Conservation (phyloP, 35 echinoderm and acorn worm species). For the Ophioderma brevispina region DNA sequence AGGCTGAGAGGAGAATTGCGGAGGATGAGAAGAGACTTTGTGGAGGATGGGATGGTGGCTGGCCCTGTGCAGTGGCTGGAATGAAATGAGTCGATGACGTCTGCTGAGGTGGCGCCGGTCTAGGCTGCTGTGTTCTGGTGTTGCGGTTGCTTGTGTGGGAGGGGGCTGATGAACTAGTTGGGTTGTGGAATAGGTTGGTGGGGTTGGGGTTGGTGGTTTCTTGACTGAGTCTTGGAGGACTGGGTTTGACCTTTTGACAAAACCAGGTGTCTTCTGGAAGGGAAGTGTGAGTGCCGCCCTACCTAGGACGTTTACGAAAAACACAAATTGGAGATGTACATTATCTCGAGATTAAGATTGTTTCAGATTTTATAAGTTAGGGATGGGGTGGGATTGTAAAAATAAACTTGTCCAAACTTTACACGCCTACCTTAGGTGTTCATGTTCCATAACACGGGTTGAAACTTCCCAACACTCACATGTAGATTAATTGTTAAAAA, state of each 20-base stretch:
- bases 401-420: too few relatives aligned
- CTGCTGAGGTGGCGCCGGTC: neutral
- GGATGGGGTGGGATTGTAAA: too few relatives aligned
- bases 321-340: too few relatives aligned
- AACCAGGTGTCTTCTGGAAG: slow-evolving; percentile 78
- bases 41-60: neutral
- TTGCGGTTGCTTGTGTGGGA: neutral
- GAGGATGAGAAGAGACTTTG: neutral
- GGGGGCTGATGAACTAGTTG: slow-evolving; percentile 5
- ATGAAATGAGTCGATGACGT: neutral
- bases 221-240: slow-evolving; percentile 3
- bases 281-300: slow-evolving; percentile 71
- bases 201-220: neutral
- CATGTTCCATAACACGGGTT: too few relatives aligned
- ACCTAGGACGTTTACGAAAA: too few relatives aligned
- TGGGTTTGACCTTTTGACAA: slow-evolving; percentile 17
- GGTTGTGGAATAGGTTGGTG: slow-evolving; percentile 3
- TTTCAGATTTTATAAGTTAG: too few relatives aligned
- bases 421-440: too few relatives aligned
- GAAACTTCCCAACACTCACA: too few relatives aligned
- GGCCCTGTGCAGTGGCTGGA: neutral
- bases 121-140: neutral
- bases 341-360: too few relatives aligned
- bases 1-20: neutral
- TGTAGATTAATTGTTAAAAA: too few relatives aligned